Percentiles rank a stretch among this genome's conserved stretches.
These are phyloP conservation scores for Cryptus armator DNA, from an alignment of 2,888 invertebrate species.

Conservation along the genomic window DNA sequence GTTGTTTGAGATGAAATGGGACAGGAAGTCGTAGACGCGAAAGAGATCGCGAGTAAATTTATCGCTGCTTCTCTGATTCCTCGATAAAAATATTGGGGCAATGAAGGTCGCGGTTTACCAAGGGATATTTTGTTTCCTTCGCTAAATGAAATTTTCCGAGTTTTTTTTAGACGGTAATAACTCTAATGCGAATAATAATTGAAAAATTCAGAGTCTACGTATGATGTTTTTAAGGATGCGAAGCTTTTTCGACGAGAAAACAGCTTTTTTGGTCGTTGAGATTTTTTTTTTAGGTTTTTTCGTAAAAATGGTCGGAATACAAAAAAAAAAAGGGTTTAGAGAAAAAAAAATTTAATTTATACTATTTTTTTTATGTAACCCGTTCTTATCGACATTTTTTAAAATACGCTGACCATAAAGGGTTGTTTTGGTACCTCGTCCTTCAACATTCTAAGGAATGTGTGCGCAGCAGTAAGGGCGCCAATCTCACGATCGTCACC, in stretches of 20 bases:
- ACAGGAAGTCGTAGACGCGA: constrained; percentile 19
- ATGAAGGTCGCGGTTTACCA: not conserved
- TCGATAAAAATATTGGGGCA: not conserved
- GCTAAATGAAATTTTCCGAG: not conserved
- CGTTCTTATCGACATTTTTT: no score
- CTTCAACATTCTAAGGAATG: constrained; percentile 33
- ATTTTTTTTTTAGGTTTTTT: no score
- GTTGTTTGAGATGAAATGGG: constrained; percentile 10
- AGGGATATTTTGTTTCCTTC: not conserved
- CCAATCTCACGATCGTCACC: constrained; percentile 64
- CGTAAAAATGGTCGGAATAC: no score
- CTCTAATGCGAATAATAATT: no score
- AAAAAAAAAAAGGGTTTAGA: no score
- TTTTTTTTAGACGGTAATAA: not conserved
- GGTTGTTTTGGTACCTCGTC: constrained; percentile 27
- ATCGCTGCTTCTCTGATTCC: not conserved
- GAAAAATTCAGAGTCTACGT: not conserved
- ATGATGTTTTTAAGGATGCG: not conserved
- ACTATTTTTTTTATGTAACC: not conserved
- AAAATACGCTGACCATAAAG: not conserved
- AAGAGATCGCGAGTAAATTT: not conserved
- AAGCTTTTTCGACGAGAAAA: not conserved
- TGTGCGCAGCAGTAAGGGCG: constrained; percentile 24
- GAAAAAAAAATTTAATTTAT: not conserved
- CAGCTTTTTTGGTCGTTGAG: not conserved